A percentile compares a stretch with the other conserved stretches of the same genome.
These are phyloP conservation scores for Scopus umbretta DNA, from an alignment of 2,113 vertebrate genomes.

Conservation along the genomic window DNA sequence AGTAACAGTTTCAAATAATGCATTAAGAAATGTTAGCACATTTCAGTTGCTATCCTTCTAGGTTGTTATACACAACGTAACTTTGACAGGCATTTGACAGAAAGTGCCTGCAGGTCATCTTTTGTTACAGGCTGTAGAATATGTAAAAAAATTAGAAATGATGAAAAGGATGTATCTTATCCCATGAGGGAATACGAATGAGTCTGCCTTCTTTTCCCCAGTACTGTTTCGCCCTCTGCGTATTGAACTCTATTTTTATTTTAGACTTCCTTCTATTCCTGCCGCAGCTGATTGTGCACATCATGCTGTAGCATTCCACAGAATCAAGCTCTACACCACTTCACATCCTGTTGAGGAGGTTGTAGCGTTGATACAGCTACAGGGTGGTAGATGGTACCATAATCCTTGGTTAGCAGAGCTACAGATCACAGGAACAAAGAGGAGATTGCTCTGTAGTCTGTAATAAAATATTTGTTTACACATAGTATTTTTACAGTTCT, in stretches of 20 bases:
- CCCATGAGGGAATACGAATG: neutral
- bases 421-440: neutral
- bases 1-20: neutral
- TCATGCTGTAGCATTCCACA: neutral
- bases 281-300: neutral
- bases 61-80: neutral
- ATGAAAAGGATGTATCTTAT: neutral
- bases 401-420: neutral
- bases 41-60: conserved; percentile 32
- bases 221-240: neutral
- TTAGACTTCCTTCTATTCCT: neutral
- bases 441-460: neutral
- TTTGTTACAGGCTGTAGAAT: conserved; percentile 27
- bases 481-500: neutral
- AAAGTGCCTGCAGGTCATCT: conserved; percentile 22
- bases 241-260: neutral
- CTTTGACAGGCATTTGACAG: conserved; percentile 37
- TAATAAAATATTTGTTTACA: neutral
- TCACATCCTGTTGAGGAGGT: neutral
- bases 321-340: neutral
- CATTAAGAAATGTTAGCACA: neutral
- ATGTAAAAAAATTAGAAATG: neutral
- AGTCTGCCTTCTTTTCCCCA: neutral
- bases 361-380: neutral
- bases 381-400: neutral